These are phyloP conservation scores for Lypha dubia DNA, from an alignment of 2,888 invertebrate species.

Conservation along the genomic window DNA sequence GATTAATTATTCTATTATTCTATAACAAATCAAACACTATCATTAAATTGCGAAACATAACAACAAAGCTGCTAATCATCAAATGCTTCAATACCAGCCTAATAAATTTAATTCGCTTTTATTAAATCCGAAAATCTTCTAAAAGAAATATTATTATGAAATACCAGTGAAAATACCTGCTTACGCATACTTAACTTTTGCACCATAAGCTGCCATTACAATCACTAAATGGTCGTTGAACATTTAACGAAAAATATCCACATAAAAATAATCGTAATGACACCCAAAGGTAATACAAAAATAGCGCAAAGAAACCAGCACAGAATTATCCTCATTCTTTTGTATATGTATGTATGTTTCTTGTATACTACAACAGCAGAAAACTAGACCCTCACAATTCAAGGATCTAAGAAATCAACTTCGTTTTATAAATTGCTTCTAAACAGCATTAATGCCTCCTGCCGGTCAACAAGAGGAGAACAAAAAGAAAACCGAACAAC, in stretches of 20 bases:
- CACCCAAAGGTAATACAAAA: constrained; percentile 77
- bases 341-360: no score
- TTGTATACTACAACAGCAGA: background rate
- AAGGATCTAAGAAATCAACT: constrained; percentile 21
- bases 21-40: background rate
- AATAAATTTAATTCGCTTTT: constrained; percentile 2
- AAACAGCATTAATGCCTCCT: constrained; percentile 36
- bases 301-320: constrained; percentile 35
- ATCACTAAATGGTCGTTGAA: background rate
- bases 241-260: constrained; percentile 25
- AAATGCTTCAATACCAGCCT: background rate
- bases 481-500: constrained; percentile 1
- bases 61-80: background rate
- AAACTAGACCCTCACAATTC: constrained; percentile 36
- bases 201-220: constrained; percentile 2
- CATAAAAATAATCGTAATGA: constrained; percentile 74
- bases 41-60: background rate
- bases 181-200: constrained; percentile 56
- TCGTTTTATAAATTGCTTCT: constrained; percentile 26
- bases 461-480: background rate
- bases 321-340: constrained; percentile 39
- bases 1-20: no score
- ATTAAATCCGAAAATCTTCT: constrained; percentile 21
- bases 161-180: constrained; percentile 40
- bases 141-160: constrained; percentile 18